Conservation (phyloP, 2,888 invertebrate genomes). For the Caenorhabditis sp. region DNA sequence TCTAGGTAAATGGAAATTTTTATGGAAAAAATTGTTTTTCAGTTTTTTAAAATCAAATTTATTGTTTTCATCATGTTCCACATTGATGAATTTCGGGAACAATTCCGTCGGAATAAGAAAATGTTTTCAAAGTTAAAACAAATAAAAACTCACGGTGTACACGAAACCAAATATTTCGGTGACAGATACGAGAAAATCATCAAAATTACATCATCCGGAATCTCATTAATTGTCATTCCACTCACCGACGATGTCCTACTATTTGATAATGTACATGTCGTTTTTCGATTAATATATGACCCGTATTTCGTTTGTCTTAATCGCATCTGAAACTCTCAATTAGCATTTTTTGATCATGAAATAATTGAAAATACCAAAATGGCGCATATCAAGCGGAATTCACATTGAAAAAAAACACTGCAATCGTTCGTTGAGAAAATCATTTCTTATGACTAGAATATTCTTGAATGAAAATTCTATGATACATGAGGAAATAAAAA, state of each 20-base stretch:
- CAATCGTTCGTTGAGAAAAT: too few relatives aligned
- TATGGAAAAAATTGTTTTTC: too few relatives aligned
- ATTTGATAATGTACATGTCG: neutral
- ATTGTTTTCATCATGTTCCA: too few relatives aligned
- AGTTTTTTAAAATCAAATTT: neutral
- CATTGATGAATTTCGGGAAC: too few relatives aligned
- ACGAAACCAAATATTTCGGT: neutral
- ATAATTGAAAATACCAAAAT: neutral
- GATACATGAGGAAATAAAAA: neutral
- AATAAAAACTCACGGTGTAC: neutral
- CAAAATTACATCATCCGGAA: neutral
- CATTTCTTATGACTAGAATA: neutral
- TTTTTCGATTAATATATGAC: neutral
- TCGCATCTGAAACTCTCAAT: neutral
- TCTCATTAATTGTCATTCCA: neutral
- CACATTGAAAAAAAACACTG: neutral
- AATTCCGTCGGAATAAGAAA: too few relatives aligned
- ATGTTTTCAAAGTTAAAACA: too few relatives aligned
- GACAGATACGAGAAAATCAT: neutral
- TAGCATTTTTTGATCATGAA: neutral
- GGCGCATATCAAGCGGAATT: neutral
- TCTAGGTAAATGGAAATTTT: neutral
- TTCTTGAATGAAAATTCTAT: neutral
- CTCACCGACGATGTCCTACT: neutral
- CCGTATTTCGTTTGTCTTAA: neutral